phyloP scores from a whole-genome alignment of 2,797 vertebrate species.

The Lagocephalus sceleratus region DNA sequence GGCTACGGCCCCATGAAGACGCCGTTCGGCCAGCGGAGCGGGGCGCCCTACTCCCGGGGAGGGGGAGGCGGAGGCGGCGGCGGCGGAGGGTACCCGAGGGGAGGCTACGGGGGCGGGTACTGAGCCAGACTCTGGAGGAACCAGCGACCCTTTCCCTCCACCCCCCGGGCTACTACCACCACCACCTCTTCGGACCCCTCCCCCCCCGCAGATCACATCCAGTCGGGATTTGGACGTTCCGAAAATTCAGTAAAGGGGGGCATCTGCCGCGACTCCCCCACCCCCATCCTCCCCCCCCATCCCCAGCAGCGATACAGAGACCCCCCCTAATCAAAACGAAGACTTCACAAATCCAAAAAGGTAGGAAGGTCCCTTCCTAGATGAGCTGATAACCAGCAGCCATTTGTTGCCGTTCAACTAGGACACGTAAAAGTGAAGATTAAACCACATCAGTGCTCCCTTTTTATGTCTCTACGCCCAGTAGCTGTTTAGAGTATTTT shows the following conservation, averaged over 20 bases:
- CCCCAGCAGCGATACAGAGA: constrained; percentile 69
- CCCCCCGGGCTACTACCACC: no score
- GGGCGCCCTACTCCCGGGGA: constrained; percentile 81
- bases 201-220: constrained; percentile 37
- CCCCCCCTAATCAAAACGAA: constrained; percentile 64
- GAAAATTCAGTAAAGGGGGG: constrained; percentile 61
- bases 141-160: constrained; percentile 17
- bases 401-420: constrained; percentile 65
- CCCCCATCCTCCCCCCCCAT: no score
- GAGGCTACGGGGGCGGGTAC: constrained; percentile 83
- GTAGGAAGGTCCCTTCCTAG: constrained; percentile 82
- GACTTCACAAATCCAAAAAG: constrained; percentile 77
- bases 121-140: constrained; percentile 43
- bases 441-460: constrained; percentile 31
- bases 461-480: constrained; percentile 51
- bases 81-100: constrained; percentile 84
- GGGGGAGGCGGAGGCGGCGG: constrained; percentile 66
- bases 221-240: constrained; percentile 53
- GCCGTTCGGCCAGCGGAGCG: constrained; percentile 81
- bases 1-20: constrained; percentile 93
- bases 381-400: constrained; percentile 72
- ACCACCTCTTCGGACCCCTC: constrained; percentile 7
- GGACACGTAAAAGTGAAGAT: constrained; percentile 65
- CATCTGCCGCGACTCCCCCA: constrained; percentile 64
- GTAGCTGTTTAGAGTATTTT: constrained; percentile 64